These are phyloP conservation scores for Gymnoscelis rufifasciata DNA, from an alignment of 2,888 invertebrate genomes.

Conservation along the genomic window DNA sequence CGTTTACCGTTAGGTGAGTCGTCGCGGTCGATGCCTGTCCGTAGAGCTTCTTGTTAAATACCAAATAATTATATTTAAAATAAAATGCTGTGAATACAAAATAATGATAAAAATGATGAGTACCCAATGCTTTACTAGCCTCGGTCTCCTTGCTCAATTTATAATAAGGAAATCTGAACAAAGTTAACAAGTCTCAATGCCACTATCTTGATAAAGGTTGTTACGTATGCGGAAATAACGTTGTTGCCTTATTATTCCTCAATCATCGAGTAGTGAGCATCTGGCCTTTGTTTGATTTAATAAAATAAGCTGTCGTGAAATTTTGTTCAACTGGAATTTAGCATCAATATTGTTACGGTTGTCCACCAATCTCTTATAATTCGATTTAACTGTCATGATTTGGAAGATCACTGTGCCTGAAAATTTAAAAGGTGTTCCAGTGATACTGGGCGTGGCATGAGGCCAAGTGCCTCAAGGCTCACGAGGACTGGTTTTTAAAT, in stretches of 20 bases:
- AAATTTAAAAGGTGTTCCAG: conserved; percentile 42
- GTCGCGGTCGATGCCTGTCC: conserved; percentile 51
- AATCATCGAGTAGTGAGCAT: conserved; percentile 52
- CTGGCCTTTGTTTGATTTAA: conserved; percentile 49
- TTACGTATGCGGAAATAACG: conserved; percentile 68
- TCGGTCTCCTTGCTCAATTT: conserved; percentile 19
- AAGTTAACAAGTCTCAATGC: conserved; percentile 63
- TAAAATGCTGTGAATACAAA: background rate
- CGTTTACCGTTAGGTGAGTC: conserved; percentile 61
- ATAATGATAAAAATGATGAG: background rate
- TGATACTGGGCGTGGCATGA: conserved; percentile 67
- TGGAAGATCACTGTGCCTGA: conserved; percentile 16
- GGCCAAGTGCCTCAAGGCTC: conserved; percentile 66
- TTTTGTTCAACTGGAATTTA: background rate
- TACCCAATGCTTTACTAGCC: background rate
- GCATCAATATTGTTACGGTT: too few species aligned
- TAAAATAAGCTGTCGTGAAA: conserved; percentile 5
- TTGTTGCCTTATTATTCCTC: conserved; percentile 59
- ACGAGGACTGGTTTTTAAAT: conserved; percentile 64
- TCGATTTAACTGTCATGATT: too few species aligned
- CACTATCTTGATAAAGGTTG: conserved; percentile 62
- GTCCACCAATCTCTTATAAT: too few species aligned
- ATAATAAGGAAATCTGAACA: conserved; percentile 53
- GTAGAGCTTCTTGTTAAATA: conserved; percentile 37
- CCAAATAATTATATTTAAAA: conserved; percentile 4